Percentiles rank a stretch among this genome's conserved stretches.
Conservation (phyloP, 2,888 invertebrate species). For the Cryptops parisi region DNA sequence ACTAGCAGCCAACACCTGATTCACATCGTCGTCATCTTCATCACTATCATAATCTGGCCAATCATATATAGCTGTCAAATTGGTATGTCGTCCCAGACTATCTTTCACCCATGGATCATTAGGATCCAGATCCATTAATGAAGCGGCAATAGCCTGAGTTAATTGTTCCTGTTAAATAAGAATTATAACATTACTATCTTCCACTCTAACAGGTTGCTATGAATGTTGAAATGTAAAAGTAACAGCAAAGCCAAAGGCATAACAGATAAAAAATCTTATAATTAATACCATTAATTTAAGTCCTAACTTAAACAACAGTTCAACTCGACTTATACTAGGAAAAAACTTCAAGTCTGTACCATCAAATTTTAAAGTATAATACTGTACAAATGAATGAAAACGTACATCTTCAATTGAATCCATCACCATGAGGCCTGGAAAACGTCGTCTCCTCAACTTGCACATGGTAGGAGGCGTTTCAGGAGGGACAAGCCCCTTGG, state of each 20-base stretch:
- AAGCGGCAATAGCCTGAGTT: constrained; percentile 35
- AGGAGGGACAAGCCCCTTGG: constrained; percentile 41
- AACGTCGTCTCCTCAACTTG: constrained; percentile 35
- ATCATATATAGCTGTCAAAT: constrained; percentile 40
- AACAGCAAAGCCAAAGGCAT: too few species aligned
- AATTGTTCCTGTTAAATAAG: constrained; percentile 29
- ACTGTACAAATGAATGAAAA: constrained; percentile 7
- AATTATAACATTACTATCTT: too few species aligned
- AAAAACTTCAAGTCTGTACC: too few species aligned
- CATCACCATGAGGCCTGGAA: constrained; percentile 30
- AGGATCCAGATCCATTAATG: constrained; percentile 38
- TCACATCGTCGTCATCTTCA: constrained; percentile 34
- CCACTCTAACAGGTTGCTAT: too few species aligned
- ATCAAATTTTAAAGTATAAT: background rate
- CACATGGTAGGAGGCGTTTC: constrained; percentile 47
- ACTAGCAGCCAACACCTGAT: constrained; percentile 29
- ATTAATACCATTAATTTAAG: background rate
- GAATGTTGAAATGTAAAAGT: too few species aligned
- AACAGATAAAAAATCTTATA: too few species aligned
- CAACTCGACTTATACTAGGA: too few species aligned
- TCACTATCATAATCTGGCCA: constrained; percentile 47
- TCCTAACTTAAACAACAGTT: too few species aligned
- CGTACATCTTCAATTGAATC: constrained; percentile 34
- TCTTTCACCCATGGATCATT: constrained; percentile 41
- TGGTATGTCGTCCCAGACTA: constrained; percentile 38